These are phyloP conservation scores for Schizaphis graminum DNA, from an alignment of 2,888 invertebrate genomes.

Conservation along the genomic window DNA sequence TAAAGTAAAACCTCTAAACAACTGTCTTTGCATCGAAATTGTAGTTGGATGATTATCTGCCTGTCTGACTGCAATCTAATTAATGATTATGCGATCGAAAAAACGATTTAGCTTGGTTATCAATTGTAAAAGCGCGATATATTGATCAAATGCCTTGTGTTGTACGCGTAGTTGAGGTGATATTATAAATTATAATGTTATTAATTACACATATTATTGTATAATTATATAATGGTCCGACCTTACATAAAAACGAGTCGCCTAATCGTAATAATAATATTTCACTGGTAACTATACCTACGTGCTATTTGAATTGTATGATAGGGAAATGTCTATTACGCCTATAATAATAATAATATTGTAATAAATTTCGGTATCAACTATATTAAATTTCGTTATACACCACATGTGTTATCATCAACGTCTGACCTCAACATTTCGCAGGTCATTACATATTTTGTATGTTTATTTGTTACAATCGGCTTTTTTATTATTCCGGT, in stretches of 20 bases:
- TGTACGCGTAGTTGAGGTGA: not conserved
- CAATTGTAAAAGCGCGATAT: not conserved
- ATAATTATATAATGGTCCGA: not conserved
- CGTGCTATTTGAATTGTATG: not conserved
- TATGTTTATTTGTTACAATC: not conserved
- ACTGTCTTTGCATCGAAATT: not conserved
- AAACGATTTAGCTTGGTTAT: not conserved
- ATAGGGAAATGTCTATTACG: not conserved
- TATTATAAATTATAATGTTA: not conserved
- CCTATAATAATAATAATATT: not conserved
- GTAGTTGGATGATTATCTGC: not conserved
- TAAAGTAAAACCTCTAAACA: not conserved
- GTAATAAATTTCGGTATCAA: not conserved
- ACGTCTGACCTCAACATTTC: not conserved
- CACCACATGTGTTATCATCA: not conserved
- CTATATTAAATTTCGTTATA: not conserved
- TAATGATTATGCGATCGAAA: not conserved
- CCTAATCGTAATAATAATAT: not conserved
- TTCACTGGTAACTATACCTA: not conserved
- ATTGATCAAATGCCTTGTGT: not conserved
- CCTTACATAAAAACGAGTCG: not conserved
- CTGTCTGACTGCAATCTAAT: not conserved
- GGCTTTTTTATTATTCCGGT: not conserved
- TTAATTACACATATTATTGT: not conserved
- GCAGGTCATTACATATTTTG: not conserved